Percentiles rank a stretch among this genome's conserved stretches.
These are phyloP conservation scores for Patagioenas fasciata DNA, from an alignment of 2,113 vertebrate species.

Conservation along the genomic window DNA sequence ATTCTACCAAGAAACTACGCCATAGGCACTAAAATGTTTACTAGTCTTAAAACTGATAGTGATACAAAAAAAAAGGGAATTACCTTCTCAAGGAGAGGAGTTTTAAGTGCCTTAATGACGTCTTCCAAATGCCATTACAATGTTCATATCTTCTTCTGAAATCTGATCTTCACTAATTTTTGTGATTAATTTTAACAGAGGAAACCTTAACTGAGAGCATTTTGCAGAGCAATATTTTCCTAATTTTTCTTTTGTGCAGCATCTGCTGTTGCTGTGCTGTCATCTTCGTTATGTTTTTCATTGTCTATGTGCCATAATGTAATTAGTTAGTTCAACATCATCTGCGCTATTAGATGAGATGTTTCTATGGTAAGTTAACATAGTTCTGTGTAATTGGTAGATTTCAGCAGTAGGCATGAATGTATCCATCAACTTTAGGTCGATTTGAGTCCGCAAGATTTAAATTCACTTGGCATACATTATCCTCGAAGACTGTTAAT, in stretches of 20 bases:
- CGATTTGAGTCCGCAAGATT: slow-evolving; percentile 66
- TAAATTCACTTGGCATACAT: slow-evolving; percentile 64
- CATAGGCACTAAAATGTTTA: slow-evolving; percentile 54
- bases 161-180: slow-evolving; percentile 59
- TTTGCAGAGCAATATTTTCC: slow-evolving; percentile 63
- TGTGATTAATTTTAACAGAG: slow-evolving; percentile 66
- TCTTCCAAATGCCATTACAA: slow-evolving; percentile 2
- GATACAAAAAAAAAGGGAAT: not conserved
- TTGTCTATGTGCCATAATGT: slow-evolving; percentile 73
- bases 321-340: slow-evolving; percentile 73
- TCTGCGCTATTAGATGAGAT: slow-evolving; percentile 72
- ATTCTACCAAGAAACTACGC: slow-evolving; percentile 43
- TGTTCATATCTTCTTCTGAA: slow-evolving; percentile 35
- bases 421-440: slow-evolving; percentile 69
- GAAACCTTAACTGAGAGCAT: slow-evolving; percentile 58
- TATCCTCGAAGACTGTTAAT: slow-evolving; percentile 62
- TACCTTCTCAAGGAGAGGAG: slow-evolving; percentile 30
- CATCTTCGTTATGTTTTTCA: slow-evolving; percentile 72
- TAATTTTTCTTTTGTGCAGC: slow-evolving; percentile 72
- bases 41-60: slow-evolving; percentile 34
- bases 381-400: slow-evolving; percentile 66
- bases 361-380: slow-evolving; percentile 71
- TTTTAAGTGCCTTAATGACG: slow-evolving; percentile 19
- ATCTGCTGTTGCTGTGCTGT: slow-evolving; percentile 72
- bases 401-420: slow-evolving; percentile 67